phyloP scores from a whole-genome alignment of 2,797 vertebrate species.

The Darevskia mixta region DNA sequence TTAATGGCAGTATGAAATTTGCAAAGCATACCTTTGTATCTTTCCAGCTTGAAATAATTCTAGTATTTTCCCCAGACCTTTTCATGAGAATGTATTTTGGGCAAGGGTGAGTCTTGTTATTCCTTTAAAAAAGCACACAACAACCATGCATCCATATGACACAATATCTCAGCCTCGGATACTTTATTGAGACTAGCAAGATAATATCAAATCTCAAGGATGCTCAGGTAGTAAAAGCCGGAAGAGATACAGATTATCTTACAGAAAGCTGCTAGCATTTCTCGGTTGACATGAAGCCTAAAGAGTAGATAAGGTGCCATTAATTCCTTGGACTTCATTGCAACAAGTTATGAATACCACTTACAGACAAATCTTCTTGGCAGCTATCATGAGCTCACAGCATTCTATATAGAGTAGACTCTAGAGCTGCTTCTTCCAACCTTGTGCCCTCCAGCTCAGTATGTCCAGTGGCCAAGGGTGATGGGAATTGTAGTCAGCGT shows the following conservation, averaged over 20 bases:
- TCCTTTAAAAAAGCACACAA: background rate
- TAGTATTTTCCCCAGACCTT: conserved; percentile 33
- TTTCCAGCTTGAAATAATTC: background rate
- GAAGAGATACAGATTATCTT: background rate
- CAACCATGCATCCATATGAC: background rate
- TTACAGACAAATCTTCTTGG: background rate
- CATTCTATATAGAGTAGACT: no score
- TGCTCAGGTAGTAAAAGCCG: background rate
- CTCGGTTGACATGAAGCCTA: background rate
- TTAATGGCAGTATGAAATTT: conserved; percentile 16
- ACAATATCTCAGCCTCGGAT: background rate
- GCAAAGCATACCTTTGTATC: conserved; percentile 23
- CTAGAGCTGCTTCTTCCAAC: no score
- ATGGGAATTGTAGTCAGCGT: no score
- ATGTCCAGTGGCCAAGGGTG: no score
- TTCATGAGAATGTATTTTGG: background rate
- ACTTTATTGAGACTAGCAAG: background rate
- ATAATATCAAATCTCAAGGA: background rate
- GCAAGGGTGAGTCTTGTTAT: conserved; percentile 43
- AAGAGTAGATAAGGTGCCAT: background rate
- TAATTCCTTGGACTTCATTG: background rate
- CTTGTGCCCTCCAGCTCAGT: no score
- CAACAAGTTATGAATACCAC: background rate
- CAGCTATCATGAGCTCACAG: background rate
- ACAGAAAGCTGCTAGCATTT: background rate